phyloP scores from a whole-genome alignment of 1,140 invertebrate species.

The Drosophila trapezifrons region DNA sequence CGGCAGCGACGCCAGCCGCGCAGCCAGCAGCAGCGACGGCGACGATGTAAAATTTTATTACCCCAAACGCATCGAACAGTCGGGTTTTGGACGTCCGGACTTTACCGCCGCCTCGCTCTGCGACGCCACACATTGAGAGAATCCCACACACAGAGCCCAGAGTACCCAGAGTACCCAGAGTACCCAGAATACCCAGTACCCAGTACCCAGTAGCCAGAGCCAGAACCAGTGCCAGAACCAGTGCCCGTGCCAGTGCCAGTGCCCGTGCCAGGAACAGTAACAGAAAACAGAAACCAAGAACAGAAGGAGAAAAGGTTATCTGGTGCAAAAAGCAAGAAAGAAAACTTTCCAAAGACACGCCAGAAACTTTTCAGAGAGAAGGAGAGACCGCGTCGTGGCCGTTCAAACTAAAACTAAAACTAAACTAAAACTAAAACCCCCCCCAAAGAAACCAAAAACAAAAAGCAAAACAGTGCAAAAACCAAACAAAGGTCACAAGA shows the following conservation, averaged over 20 bases:
- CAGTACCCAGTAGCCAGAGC: neutral
- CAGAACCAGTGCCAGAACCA: constrained; percentile 4
- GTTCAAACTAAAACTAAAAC: too few relatives aligned
- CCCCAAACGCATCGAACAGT: constrained; percentile 81
- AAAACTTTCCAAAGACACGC: constrained; percentile 4
- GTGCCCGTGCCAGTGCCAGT: neutral
- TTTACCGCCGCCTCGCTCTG: constrained; percentile 69
- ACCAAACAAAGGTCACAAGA: constrained; percentile 1
- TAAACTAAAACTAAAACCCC: neutral
- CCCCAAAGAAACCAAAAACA: neutral
- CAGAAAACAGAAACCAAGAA: neutral
- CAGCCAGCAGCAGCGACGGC: constrained; percentile 29
- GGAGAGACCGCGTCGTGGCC: constrained; percentile 5
- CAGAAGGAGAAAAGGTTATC: neutral
- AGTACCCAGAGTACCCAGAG: neutral
- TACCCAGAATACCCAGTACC: constrained; percentile 1
- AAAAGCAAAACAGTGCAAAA: constrained; percentile 8
- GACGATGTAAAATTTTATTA: constrained; percentile 82
- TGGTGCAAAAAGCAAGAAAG: too few relatives aligned
- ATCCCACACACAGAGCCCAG: constrained; percentile 22
- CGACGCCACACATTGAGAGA: constrained; percentile 47
- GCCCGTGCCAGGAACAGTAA: constrained; percentile 7
- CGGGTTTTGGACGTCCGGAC: constrained; percentile 82
- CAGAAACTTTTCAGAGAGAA: constrained; percentile 3
- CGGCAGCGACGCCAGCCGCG: constrained; percentile 43